Percentiles rank a stretch among this genome's conserved stretches.
phyloP scores from a whole-genome alignment of 2,888 invertebrate genomes.

The Microchrysa polita region DNA sequence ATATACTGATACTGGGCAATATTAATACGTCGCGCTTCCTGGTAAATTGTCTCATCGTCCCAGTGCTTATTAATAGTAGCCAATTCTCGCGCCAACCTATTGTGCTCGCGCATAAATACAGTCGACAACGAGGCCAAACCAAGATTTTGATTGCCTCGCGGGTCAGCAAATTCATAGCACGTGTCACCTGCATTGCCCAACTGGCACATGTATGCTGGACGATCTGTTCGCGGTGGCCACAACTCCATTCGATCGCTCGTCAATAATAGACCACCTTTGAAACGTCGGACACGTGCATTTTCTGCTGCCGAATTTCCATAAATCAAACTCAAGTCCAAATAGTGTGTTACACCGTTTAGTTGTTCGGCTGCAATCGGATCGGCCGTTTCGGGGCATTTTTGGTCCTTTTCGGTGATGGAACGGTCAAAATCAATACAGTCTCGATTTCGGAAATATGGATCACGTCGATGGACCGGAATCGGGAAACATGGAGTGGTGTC shows the following conservation, averaged over 20 bases:
- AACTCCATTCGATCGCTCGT: constrained; percentile 71
- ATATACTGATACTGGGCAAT: constrained; percentile 67
- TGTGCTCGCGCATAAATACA: constrained; percentile 66
- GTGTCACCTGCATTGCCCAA: constrained; percentile 66
- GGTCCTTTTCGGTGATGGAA: constrained; percentile 70
- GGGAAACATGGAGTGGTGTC: constrained; percentile 65
- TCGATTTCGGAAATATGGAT: constrained; percentile 66
- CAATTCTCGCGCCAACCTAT: constrained; percentile 64
- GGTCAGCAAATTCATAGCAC: constrained; percentile 77
- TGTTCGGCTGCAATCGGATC: constrained; percentile 71
- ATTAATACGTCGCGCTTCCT: constrained; percentile 66
- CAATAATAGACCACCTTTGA: constrained; percentile 73
- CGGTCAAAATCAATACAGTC: constrained; percentile 73
- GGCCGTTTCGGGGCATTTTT: constrained; percentile 67
- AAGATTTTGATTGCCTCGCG: constrained; percentile 65
- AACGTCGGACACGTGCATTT: constrained; percentile 73
- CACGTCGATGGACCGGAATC: constrained; percentile 67
- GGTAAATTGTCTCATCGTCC: constrained; percentile 66
- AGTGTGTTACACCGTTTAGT: constrained; percentile 63
- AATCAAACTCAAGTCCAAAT: constrained; percentile 78
- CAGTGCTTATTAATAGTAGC: constrained; percentile 66
- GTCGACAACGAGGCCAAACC: constrained; percentile 65
- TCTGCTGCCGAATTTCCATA: constrained; percentile 79
- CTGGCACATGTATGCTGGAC: constrained; percentile 65
- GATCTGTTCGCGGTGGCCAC: constrained; percentile 76